Base-by-base conservation (phyloP, 2,113 vertebrate genomes). In the Ailurus styani region DNA sequence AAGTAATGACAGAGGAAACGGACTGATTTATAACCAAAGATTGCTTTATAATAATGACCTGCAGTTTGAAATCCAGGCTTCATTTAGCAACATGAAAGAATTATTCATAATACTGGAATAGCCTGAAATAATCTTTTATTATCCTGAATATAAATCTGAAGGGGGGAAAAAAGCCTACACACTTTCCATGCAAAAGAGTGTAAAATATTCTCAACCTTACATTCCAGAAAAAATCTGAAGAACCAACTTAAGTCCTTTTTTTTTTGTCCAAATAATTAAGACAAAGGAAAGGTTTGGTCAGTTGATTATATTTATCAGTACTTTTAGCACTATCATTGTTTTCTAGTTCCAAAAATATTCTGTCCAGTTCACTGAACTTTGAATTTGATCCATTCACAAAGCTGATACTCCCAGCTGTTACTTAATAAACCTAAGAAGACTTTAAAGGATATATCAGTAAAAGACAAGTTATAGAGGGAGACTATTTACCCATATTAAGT, bases 21-120 rank as follows among this genome's bases (percentile, higher is more conserved):
- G 37, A 50, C 54, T 96, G 82, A 96, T 88, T 96, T 96, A 66
- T 72, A 96, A 96, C 14, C 52, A 95, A 78, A 79, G 73, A 29
- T 23, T 96, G 27, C 5, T 66, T 62, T 31, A 66, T 60, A 60
- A 55, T 84, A 47, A 87, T 91, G 52, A 94, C 40, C 50, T 64
- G 20, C 12, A 81, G 34, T 86, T 95, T 91, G 75, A 97, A 96
- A 95, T 62, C 47, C 29, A 91, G 81, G 47, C 47, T 93, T 82
- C 29, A 92, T 86, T 97, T 91, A 91, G 42, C 27, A 21, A 13
- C 68, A 86, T 62, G 23, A 84, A 62, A 13, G 29, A 96, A 95
- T 97, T 97, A 95, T 93, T 84, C 84, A 91, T 50, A 95, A 91
- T 70, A 72, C 20, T 90, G 12, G 3, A 79, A 73, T 87, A 52